Evolutionary conservation across 1,140 invertebrate species (phyloP).

Genomic region (Temnothorax longispinosus): DNA sequence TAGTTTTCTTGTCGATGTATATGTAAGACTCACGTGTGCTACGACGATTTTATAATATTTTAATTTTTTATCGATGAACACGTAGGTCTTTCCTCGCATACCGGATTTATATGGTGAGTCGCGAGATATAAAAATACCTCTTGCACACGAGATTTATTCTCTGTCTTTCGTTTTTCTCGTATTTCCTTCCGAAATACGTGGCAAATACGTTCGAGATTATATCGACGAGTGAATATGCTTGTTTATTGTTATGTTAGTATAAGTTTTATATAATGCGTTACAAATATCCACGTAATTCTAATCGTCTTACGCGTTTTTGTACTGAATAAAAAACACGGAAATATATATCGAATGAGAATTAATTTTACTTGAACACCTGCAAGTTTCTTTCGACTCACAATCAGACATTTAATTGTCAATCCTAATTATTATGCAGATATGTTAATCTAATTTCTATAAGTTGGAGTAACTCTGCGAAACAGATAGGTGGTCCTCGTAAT

Average conservation of each 20-base stretch:
- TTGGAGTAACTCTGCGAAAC: neutral
- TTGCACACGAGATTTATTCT: neutral
- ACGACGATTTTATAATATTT: slow-evolving; percentile 11
- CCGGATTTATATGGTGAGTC: slow-evolving; percentile 30
- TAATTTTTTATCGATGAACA: slow-evolving; percentile 8
- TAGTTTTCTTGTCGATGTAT: neutral
- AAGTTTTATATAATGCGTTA: slow-evolving; percentile 12
- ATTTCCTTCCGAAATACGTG: neutral
- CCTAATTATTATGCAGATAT: neutral
- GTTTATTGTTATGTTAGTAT: neutral
- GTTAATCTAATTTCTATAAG: neutral
- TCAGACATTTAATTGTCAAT: neutral
- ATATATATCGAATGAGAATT: neutral
- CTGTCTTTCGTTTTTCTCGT: neutral
- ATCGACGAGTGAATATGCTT: neutral
- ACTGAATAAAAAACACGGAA: neutral
- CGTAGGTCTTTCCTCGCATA: slow-evolving; percentile 28
- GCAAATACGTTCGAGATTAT: neutral
- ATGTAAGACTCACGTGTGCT: neutral
- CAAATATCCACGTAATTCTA: neutral
- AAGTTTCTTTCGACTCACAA: neutral
- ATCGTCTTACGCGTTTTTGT: neutral
- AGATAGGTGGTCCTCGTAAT: neutral
- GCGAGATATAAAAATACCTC: neutral
- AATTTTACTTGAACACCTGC: neutral